Evolutionary conservation across 2,888 invertebrate genomes (phyloP).

Genomic region (Rapana venosa): DNA sequence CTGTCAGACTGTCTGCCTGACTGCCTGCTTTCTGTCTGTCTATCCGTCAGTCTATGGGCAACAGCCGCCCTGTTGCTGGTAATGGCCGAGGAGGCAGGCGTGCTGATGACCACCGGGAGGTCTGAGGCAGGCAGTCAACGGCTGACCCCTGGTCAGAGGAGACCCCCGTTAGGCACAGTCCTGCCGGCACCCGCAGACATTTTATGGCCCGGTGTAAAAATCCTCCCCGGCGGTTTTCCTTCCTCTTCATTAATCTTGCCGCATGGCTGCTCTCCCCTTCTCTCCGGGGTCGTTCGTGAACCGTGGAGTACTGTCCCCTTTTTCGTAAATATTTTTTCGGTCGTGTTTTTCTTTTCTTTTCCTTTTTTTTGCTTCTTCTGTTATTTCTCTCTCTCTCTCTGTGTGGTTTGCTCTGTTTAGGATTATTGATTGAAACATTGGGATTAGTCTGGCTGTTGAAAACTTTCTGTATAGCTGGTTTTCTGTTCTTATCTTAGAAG

Average conservation of each 20-base stretch:
- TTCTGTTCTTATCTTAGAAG: too few relatives aligned
- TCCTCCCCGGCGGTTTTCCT: not conserved
- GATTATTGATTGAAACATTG: too few relatives aligned
- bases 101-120: not conserved
- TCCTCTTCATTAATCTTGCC: conserved; percentile 9
- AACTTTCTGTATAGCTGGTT: too few relatives aligned
- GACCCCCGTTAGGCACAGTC: not conserved
- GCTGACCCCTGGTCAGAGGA: not conserved
- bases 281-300: not conserved
- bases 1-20: not conserved
- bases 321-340: not conserved
- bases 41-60: not conserved
- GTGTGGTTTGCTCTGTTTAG: too few relatives aligned
- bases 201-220: conserved; percentile 11
- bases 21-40: too few relatives aligned
- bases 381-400: not conserved
- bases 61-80: too few relatives aligned
- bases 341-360: not conserved
- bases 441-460: too few relatives aligned
- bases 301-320: not conserved
- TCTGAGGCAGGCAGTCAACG: not conserved
- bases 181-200: not conserved
- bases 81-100: not conserved
- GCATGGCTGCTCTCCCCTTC: not conserved
- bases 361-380: not conserved